phyloP scores from a whole-genome alignment of 2,113 vertebrate genomes.

The Anser cygnoides region DNA sequence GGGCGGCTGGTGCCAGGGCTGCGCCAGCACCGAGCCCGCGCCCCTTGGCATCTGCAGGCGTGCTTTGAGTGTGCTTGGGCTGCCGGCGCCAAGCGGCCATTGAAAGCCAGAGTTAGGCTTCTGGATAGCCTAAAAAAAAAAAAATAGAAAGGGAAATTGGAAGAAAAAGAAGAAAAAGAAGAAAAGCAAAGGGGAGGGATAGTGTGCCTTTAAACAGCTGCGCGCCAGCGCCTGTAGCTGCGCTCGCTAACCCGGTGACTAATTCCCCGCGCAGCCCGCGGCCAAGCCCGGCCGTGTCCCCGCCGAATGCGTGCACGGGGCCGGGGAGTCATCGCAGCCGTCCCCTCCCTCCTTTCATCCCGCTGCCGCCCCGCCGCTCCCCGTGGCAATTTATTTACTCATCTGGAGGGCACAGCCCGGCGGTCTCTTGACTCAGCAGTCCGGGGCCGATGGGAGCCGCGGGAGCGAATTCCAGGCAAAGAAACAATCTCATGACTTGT shows the following conservation, averaged over 20 bases:
- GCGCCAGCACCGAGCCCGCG: neutral
- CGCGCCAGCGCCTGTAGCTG: conserved; percentile 32
- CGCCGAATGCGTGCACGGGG: conserved; percentile 21
- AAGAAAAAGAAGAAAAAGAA: rapidly evolving
- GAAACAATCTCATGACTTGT: conserved; percentile 71
- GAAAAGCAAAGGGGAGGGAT: neutral
- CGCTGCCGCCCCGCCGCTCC: neutral
- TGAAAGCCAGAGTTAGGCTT: neutral
- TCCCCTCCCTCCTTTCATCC: neutral
- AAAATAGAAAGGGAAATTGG: too few species aligned
- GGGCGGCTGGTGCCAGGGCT: too few species aligned
- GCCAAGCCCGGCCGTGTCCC: conserved; percentile 51
- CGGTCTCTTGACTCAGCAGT: conserved; percentile 74
- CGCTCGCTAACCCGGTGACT: conserved; percentile 70
- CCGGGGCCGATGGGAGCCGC: conserved; percentile 40
- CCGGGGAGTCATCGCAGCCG: conserved; percentile 21
- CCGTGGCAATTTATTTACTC: conserved; percentile 72
- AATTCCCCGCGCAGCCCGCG: neutral
- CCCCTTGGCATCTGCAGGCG: neutral
- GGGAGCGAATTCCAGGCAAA: conserved; percentile 72
- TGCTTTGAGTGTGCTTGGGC: neutral
- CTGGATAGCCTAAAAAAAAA: neutral
- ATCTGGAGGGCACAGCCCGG: conserved; percentile 67
- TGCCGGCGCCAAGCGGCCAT: neutral
- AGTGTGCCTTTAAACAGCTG: conserved; percentile 74